phyloP scores from a whole-genome alignment of 2,113 vertebrate species.

The Epinephelus moara region DNA sequence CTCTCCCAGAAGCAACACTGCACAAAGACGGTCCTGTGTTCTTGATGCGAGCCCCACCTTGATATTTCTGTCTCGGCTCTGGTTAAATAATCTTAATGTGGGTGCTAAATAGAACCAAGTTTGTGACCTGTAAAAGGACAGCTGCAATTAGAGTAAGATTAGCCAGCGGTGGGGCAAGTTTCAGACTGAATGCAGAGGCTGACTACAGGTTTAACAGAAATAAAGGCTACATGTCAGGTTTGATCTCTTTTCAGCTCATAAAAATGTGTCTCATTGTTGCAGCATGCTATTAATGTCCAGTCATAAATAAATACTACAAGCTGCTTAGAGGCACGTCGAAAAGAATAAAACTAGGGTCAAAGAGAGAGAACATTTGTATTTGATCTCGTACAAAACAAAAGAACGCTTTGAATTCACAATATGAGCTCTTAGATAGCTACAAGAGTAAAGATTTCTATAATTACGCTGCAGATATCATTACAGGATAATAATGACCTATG shows the following conservation, averaged over 20 bases:
- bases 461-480: slow-evolving; percentile 29
- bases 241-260: slow-evolving; percentile 38
- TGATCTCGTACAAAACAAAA: slow-evolving; percentile 28
- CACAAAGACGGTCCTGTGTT: slow-evolving; percentile 63
- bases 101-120: slow-evolving; percentile 61
- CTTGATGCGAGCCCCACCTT: slow-evolving; percentile 50
- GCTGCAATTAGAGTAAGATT: slow-evolving; percentile 66
- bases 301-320: slow-evolving; percentile 61
- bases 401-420: slow-evolving; percentile 14
- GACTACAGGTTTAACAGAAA: slow-evolving; percentile 59
- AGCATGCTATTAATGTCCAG: slow-evolving; percentile 54
- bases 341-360: slow-evolving; percentile 2
- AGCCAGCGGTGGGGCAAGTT: slow-evolving; percentile 42
- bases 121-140: slow-evolving; percentile 39
- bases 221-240: slow-evolving; percentile 38
- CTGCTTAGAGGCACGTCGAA: slow-evolving; percentile 10
- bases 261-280: slow-evolving; percentile 38
- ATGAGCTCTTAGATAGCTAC: background rate
- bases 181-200: slow-evolving; percentile 47
- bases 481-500: slow-evolving; percentile 23
- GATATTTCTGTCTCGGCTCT: slow-evolving; percentile 59
- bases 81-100: slow-evolving; percentile 63
- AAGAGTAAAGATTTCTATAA: slow-evolving; percentile 4
- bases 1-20: slow-evolving; percentile 42
- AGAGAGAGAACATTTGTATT: slow-evolving; percentile 26